These are phyloP conservation scores for Arenaria interpres DNA, from an alignment of 2,113 vertebrate species.

Conservation along the genomic window DNA sequence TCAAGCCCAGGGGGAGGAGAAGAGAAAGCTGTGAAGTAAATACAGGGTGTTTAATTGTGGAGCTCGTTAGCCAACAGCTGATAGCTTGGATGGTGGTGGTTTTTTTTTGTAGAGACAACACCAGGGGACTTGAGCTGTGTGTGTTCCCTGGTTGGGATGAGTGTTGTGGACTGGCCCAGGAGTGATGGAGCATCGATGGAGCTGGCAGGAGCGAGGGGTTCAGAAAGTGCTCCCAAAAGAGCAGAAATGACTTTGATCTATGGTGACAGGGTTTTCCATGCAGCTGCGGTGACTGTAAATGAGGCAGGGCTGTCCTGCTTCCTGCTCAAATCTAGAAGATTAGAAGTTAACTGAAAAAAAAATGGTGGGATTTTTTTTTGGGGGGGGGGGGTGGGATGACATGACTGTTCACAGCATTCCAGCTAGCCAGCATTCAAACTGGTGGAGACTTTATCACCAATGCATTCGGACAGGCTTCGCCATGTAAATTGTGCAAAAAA, in stretches of 20 bases:
- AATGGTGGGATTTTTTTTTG: neutral
- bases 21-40: neutral
- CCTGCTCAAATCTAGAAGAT: neutral
- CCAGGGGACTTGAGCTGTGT: neutral
- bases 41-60: neutral
- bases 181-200: neutral
- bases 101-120: neutral
- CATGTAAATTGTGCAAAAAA: neutral
- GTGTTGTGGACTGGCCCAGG: neutral
- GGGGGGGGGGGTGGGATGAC: no score
- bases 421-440: neutral
- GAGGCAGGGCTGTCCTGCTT: neutral
- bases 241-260: neutral
- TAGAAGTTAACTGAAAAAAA: neutral
- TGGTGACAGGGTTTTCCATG: neutral
- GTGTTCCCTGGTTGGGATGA: neutral
- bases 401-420: neutral
- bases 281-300: fast-evolving
- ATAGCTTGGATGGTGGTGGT: neutral
- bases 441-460: neutral
- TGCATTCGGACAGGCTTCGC: neutral
- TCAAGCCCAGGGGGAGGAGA: neutral
- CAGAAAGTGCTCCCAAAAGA: neutral
- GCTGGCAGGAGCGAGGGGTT: neutral
- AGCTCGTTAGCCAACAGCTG: neutral